A percentile compares a stretch with the other conserved stretches of the same genome.
Conservation (phyloP, 1,140 invertebrate species). For the Sarcophaga bullata region DNA sequence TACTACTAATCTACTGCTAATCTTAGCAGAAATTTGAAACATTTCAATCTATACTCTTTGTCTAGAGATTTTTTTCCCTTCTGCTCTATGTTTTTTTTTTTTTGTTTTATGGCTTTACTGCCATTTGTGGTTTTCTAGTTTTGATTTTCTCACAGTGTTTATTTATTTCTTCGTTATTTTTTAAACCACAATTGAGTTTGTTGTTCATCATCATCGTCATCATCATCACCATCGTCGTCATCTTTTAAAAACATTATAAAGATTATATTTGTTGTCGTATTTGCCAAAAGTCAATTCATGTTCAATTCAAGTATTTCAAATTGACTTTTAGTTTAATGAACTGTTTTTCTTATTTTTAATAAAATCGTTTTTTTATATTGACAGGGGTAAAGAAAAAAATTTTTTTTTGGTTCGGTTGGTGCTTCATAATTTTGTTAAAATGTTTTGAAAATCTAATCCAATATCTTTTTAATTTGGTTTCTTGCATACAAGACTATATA, state of each 20-base stretch:
- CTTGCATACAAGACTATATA: too few species aligned
- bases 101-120: background rate
- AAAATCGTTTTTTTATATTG: too few species aligned
- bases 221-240: background rate
- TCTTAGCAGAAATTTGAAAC: background rate
- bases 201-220: background rate
- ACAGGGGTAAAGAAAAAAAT: too few species aligned
- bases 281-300: slow-evolving; percentile 4
- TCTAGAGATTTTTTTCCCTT: background rate
- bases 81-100: background rate
- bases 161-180: background rate
- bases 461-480: too few species aligned
- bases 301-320: background rate
- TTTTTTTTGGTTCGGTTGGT: too few species aligned
- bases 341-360: background rate
- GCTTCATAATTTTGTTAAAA: too few species aligned
- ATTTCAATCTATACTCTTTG: background rate
- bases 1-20: background rate
- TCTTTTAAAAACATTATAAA: too few species aligned
- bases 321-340: background rate
- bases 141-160: background rate
- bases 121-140: background rate
- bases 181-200: slow-evolving; percentile 3
- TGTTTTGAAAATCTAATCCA: too few species aligned
- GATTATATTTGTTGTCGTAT: background rate